Evolutionary conservation across 2,797 vertebrate species (phyloP).

Genomic region (Aulostomus chinensis): DNA sequence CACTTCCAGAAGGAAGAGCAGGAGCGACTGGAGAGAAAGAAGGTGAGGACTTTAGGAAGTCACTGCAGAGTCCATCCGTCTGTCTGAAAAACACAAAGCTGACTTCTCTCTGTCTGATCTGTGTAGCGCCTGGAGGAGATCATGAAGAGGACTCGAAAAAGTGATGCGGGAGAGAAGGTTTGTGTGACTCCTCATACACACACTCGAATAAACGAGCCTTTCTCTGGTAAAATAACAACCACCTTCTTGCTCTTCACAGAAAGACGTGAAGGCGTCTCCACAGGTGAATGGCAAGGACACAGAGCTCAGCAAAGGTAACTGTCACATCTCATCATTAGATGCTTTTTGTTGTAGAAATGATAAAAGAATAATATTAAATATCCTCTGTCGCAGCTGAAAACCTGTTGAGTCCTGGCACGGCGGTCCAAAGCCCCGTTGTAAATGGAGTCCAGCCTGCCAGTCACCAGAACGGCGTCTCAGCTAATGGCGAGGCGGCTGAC

Average conservation of each 20-base stretch:
- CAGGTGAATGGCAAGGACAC: constrained; percentile 72
- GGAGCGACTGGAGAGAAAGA: constrained; percentile 92
- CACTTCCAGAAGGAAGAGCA: constrained; percentile 97
- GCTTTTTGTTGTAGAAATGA: background rate
- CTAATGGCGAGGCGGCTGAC: constrained; percentile 73
- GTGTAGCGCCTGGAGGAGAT: constrained; percentile 94
- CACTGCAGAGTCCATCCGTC: background rate
- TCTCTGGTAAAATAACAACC: constrained; percentile 4
- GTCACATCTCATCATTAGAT: background rate
- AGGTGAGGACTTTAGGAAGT: constrained; percentile 70
- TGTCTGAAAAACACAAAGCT: background rate
- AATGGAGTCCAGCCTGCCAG: constrained; percentile 85
- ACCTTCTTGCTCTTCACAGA: constrained; percentile 60
- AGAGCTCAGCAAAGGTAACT: constrained; percentile 48
- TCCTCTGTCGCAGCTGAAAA: constrained; percentile 52
- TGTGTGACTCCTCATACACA: background rate
- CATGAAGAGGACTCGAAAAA: constrained; percentile 97
- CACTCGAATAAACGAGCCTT: background rate
- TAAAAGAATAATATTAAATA: background rate
- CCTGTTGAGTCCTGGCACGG: constrained; percentile 30
- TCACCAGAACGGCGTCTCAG: constrained; percentile 90
- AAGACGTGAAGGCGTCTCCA: constrained; percentile 66
- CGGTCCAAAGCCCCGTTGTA: constrained; percentile 62
- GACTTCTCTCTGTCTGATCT: constrained; percentile 20
- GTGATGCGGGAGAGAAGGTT: constrained; percentile 88